Base-by-base conservation (phyloP, 2,797 vertebrate species). In the Melanotaenia boesemani region DNA sequence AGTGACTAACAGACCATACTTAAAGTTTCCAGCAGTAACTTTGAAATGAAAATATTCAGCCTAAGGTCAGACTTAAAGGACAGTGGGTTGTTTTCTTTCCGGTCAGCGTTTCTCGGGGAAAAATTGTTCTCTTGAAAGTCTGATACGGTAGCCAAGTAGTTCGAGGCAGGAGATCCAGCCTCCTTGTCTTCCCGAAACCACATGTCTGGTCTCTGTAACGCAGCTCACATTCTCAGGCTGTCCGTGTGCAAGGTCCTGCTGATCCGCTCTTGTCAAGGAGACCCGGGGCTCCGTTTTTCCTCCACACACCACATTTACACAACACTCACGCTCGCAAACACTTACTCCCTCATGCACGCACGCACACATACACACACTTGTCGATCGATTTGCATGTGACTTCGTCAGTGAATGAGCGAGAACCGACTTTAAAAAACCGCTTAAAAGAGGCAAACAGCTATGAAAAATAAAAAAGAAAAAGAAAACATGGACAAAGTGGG, bases 331-430 rank as follows among this genome's bases (percentile, higher is more conserved):
- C 86, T 69, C 86, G 64, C 83, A 69, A 70, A 77, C 84, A 74
- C 77, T 15, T 41, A 62, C 57, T 50, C 63, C 46, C 62, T 57
- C 60, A 62, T n/a, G 85, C 87, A 72, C 80, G 28, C 63, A 55
- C 65, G 7, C 78, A 70, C 67, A 81, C 83, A 74, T 80, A 80
- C 78, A 83, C 80, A 92, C 90, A 90, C 89, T 89, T 59, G 84
- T 74, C 88, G 85, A 95, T 94, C 93, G 93, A 95, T 95, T 92
- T 93, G 92, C 93, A 93, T 92, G 92, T 93, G 93, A 94, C 93
- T 95, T 90, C 88, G 92, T 85, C 91, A 66, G 93, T 91, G 92
- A 93, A 94, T 87, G 92, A 87, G 88, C 89, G 87, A 92, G 91
- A 94, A 94, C 93, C 93, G 90, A 92, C 91, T 93, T 85, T 84